phyloP scores from a whole-genome alignment of 2,113 vertebrate species.

The Xyliphius kryptos region DNA sequence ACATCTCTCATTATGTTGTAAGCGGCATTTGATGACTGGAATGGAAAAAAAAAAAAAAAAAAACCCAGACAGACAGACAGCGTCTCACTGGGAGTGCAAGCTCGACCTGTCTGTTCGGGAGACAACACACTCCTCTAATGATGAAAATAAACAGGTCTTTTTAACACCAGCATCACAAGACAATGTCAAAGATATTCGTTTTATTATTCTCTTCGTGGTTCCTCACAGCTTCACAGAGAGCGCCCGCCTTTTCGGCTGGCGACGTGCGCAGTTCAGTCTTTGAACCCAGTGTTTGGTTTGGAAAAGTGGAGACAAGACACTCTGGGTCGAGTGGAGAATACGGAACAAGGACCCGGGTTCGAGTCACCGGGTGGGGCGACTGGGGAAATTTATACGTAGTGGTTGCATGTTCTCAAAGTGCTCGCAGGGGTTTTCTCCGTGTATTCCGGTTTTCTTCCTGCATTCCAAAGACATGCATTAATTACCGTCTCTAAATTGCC shows the following conservation, averaged over 20 bases:
- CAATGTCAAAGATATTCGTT: slow-evolving; percentile 51
- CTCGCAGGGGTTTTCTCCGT: no score
- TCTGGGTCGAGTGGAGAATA: no score
- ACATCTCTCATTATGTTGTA: slow-evolving; percentile 98
- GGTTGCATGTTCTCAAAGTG: no score
- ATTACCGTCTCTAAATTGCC: no score
- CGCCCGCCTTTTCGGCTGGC: slow-evolving; percentile 37
- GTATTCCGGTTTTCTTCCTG: no score
- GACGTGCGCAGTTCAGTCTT: slow-evolving; percentile 40
- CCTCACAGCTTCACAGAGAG: slow-evolving; percentile 38
- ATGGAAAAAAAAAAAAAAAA: slow-evolving; percentile 52
- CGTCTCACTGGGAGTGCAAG: slow-evolving; percentile 52
- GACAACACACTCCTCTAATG: slow-evolving; percentile 52
- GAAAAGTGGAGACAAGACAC: no score
- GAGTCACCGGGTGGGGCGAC: no score
- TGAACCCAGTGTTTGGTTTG: slow-evolving; percentile 39
- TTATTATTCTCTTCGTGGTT: slow-evolving; percentile 46
- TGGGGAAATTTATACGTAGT: no score
- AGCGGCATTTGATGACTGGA: slow-evolving; percentile 85
- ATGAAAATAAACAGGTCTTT: slow-evolving; percentile 62
- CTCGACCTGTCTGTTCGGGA: slow-evolving; percentile 57
- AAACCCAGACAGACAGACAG: slow-evolving; percentile 62
- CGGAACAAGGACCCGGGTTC: no score
- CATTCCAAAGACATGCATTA: no score
- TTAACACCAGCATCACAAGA: slow-evolving; percentile 49